These are phyloP conservation scores for Busseola fusca DNA, from an alignment of 2,888 invertebrate species.

Conservation along the genomic window DNA sequence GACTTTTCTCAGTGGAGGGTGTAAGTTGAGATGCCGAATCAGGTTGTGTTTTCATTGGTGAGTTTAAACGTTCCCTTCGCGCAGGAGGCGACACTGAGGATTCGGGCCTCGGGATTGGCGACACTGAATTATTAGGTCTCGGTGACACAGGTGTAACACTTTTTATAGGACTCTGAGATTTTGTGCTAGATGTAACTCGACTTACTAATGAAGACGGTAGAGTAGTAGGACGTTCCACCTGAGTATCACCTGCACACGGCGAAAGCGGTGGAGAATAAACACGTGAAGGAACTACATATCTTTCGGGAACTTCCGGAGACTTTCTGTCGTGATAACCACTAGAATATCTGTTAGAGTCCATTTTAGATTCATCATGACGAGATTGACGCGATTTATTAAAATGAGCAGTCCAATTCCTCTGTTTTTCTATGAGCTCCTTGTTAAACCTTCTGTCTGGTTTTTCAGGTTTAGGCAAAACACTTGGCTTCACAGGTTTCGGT, in stretches of 20 bases:
- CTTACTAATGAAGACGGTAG: conserved; percentile 81
- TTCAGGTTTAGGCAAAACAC: conserved; percentile 92
- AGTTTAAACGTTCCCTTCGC: conserved; percentile 74
- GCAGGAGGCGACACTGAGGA: conserved; percentile 68
- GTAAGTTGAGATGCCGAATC: conserved; percentile 63
- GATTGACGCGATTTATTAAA: conserved; percentile 93
- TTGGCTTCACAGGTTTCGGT: conserved; percentile 87
- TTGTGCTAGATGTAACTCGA: conserved; percentile 77
- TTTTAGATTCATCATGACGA: conserved; percentile 78
- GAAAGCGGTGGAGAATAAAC: conserved; percentile 88
- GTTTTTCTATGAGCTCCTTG: conserved; percentile 96
- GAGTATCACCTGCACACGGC: conserved; percentile 90
- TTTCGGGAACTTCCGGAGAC: conserved; percentile 80
- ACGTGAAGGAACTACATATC: conserved; percentile 82
- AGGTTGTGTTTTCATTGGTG: conserved; percentile 68
- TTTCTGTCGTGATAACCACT: conserved; percentile 79
- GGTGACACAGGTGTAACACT: conserved; percentile 75
- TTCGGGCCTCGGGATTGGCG: conserved; percentile 75
- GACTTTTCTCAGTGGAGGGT: conserved; percentile 69
- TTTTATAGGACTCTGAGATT: conserved; percentile 86
- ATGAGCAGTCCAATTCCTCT: conserved; percentile 97
- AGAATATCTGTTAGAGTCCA: conserved; percentile 78
- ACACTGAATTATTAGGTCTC: conserved; percentile 72
- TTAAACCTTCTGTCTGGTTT: conserved; percentile 95
- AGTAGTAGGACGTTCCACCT: conserved; percentile 81